A percentile compares a stretch with the other conserved stretches of the same genome.
These are phyloP conservation scores for Zaprionus ornatus DNA, from an alignment of 1,140 invertebrate species.

Conservation along the genomic window DNA sequence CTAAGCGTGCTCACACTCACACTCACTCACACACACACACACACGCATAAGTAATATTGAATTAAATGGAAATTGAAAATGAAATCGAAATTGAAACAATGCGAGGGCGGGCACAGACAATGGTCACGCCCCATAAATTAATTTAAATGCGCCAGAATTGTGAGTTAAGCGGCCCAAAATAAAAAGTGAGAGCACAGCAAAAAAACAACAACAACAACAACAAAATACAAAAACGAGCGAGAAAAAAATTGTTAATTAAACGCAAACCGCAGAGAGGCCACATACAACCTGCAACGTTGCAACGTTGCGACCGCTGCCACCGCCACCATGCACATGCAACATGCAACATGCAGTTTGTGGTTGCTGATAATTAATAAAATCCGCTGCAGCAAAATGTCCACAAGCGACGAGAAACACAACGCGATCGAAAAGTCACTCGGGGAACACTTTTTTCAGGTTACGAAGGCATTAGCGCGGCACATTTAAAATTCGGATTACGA, in stretches of 20 bases:
- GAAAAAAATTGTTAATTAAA: constrained; percentile 75
- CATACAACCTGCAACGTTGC: constrained; percentile 13
- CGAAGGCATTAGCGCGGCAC: constrained; percentile 51
- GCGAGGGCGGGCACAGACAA: constrained; percentile 20
- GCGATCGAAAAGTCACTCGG: constrained; percentile 57
- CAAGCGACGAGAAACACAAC: not conserved
- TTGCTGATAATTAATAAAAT: constrained; percentile 73
- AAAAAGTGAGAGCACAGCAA: not conserved
- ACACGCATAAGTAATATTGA: constrained; percentile 24
- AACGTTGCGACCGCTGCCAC: not conserved
- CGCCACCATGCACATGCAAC: not conserved
- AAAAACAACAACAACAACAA: constrained; percentile 10
- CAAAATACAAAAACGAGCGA: constrained; percentile 12
- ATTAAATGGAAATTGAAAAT: constrained; percentile 66
- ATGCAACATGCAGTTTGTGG: constrained; percentile 69
- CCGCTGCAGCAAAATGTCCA: constrained; percentile 31
- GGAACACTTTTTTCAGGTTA: constrained; percentile 42
- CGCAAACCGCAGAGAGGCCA: constrained; percentile 59
- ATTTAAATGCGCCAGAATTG: constrained; percentile 55
- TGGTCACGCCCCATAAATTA: constrained; percentile 59
- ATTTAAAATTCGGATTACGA: constrained; percentile 48
- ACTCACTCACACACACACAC: constrained; percentile 14
- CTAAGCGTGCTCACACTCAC: constrained; percentile 63
- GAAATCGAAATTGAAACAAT: constrained; percentile 61
- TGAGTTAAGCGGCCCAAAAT: constrained; percentile 29